A percentile compares a stretch with the other conserved stretches of the same genome.
phyloP scores from a whole-genome alignment of 2,113 vertebrate genomes.

The Neogale vison region DNA sequence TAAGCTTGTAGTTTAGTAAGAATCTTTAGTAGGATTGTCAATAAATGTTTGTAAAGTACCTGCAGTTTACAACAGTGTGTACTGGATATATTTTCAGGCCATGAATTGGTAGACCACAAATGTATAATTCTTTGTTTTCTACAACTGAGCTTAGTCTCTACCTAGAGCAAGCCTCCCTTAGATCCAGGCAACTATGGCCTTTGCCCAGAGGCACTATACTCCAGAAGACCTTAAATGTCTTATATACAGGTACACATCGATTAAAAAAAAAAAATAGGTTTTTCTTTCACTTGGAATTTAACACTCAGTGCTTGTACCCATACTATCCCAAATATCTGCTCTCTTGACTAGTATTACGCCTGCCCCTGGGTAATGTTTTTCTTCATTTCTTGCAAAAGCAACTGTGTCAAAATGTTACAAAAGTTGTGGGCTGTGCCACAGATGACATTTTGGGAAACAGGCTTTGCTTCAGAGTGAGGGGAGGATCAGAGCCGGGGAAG shows the following conservation, averaged over 20 bases:
- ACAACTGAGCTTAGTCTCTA: not conserved
- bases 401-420: not conserved
- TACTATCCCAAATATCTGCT: not conserved
- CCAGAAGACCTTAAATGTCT: not conserved
- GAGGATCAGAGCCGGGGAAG: not conserved
- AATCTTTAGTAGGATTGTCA: not conserved
- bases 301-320: not conserved
- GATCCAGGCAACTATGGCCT: not conserved
- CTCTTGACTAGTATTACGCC: not conserved
- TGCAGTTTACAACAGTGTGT: not conserved
- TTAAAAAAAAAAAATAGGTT: not conserved
- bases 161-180: not conserved
- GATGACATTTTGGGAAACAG: not conserved
- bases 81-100: not conserved
- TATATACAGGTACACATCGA: not conserved
- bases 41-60: not conserved
- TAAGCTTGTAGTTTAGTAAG: not conserved
- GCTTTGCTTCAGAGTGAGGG: not conserved
- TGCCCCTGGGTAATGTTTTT: not conserved
- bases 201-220: not conserved
- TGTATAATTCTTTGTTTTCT: not conserved
- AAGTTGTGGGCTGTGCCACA: not conserved
- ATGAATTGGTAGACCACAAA: not conserved
- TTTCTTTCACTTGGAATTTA: not conserved
- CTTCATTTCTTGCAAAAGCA: not conserved